A percentile compares a stretch with the other conserved stretches of the same genome.
Conservation (phyloP, 2,888 invertebrate species). For the Oxyscelio sp. region DNA sequence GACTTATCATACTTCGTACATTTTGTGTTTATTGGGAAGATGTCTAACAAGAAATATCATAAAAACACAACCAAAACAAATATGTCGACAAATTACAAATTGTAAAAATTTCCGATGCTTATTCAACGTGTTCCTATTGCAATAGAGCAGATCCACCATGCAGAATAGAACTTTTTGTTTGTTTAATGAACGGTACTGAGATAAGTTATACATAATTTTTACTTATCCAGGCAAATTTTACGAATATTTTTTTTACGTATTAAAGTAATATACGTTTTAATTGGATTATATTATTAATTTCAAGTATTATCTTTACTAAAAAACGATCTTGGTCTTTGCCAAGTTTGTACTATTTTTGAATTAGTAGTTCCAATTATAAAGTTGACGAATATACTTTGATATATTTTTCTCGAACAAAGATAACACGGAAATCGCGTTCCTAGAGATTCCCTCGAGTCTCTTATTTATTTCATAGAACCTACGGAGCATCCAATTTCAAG, state of each 20-base stretch:
- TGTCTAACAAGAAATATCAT: constrained; percentile 15
- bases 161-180: neutral
- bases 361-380: neutral
- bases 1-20: constrained; percentile 8
- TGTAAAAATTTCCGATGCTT: constrained; percentile 24
- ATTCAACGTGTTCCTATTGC: constrained; percentile 60
- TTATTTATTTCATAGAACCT: constrained; percentile 57
- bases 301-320: too few species aligned
- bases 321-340: neutral
- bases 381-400: neutral
- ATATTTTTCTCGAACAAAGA: constrained; percentile 3
- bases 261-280: too few species aligned
- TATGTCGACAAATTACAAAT: constrained; percentile 37
- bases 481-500: constrained; percentile 28
- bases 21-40: constrained; percentile 56
- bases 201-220: too few species aligned
- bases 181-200: neutral
- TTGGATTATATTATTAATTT: too few species aligned
- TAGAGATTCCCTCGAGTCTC: constrained; percentile 45
- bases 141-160: constrained; percentile 19
- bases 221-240: too few species aligned
- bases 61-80: constrained; percentile 32
- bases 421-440: constrained; percentile 54
- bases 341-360: neutral
- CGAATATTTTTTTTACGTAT: too few species aligned